These are phyloP conservation scores for Hypocryptadius cinnamomeus DNA, from an alignment of 2,113 vertebrate species.

Conservation along the genomic window DNA sequence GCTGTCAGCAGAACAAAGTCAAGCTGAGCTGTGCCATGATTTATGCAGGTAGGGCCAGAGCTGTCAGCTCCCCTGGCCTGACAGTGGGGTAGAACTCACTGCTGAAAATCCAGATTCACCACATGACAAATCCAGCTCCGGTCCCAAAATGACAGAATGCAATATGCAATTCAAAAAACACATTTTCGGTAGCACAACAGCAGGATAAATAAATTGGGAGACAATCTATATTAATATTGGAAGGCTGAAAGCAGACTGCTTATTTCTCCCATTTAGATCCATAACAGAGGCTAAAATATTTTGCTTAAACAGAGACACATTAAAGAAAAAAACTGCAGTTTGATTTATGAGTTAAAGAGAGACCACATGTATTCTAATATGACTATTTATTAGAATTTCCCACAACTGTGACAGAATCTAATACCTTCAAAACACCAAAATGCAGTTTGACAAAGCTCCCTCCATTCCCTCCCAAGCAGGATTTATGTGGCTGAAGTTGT, in stretches of 20 bases:
- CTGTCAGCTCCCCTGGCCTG: conserved; percentile 17
- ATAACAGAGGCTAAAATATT: neutral
- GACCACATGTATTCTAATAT: neutral
- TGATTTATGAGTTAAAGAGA: conserved; percentile 1
- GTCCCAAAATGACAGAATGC: neutral
- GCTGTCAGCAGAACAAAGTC: conserved; percentile 30
- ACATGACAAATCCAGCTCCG: neutral
- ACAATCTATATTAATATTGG: neutral
- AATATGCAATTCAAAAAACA: neutral
- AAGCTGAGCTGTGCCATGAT: conserved; percentile 3
- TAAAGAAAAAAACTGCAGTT: neutral
- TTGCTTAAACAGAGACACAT: neutral
- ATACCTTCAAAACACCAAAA: neutral
- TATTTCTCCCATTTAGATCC: neutral
- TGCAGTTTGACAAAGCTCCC: neutral
- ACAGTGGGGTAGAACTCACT: neutral
- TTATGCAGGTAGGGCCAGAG: conserved; percentile 27
- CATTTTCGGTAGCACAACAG: neutral
- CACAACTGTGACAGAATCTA: neutral
- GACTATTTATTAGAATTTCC: neutral
- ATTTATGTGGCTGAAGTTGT: neutral
- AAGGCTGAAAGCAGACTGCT: neutral
- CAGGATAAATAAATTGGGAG: neutral
- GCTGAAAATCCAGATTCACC: neutral
- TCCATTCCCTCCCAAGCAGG: neutral